Evolutionary conservation across 2,113 vertebrate genomes (phyloP).

Genomic region (Rhinogobius similis): DNA sequence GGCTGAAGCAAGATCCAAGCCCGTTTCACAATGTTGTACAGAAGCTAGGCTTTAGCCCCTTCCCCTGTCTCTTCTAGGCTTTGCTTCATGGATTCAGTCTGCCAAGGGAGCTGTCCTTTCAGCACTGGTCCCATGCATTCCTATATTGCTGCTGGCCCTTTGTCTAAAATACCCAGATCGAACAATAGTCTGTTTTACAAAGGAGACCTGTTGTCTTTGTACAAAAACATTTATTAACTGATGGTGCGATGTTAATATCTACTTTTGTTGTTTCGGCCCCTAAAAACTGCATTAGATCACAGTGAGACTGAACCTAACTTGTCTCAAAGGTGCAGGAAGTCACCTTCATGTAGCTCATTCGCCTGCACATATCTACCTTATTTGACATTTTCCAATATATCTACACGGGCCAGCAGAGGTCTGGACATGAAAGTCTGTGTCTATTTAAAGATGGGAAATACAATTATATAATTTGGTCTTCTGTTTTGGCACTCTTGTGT

Average conservation of each 20-base stretch:
- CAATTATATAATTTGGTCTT: slow-evolving; percentile 64
- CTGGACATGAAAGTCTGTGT: slow-evolving; percentile 52
- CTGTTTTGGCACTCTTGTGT: slow-evolving; percentile 59
- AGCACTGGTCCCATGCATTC: slow-evolving; percentile 77
- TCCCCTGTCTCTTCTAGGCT: slow-evolving; percentile 43
- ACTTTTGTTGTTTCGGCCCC: slow-evolving; percentile 58
- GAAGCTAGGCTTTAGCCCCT: slow-evolving; percentile 66
- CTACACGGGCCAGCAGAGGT: slow-evolving; percentile 59
- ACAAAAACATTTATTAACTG: slow-evolving; percentile 60
- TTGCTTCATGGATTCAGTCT: slow-evolving; percentile 67
- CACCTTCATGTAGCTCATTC: slow-evolving; percentile 65
- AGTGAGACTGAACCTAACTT: slow-evolving; percentile 46
- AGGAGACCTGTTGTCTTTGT: slow-evolving; percentile 69
- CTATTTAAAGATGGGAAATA: slow-evolving; percentile 60
- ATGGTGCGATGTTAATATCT: slow-evolving; percentile 77
- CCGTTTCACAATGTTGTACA: slow-evolving; percentile 78
- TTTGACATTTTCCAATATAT: slow-evolving; percentile 53
- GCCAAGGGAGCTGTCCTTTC: slow-evolving; percentile 81
- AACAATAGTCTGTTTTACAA: slow-evolving; percentile 61
- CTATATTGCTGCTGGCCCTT: slow-evolving; percentile 76
- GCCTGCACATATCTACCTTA: slow-evolving; percentile 62
- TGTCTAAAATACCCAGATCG: slow-evolving; percentile 51
- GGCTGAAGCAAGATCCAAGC: slow-evolving; percentile 71
- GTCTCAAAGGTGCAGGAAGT: slow-evolving; percentile 55
- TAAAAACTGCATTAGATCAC: slow-evolving; percentile 49